phyloP scores from a whole-genome alignment of 2,797 vertebrate genomes.

The Rhinogobio ventralis region DNA sequence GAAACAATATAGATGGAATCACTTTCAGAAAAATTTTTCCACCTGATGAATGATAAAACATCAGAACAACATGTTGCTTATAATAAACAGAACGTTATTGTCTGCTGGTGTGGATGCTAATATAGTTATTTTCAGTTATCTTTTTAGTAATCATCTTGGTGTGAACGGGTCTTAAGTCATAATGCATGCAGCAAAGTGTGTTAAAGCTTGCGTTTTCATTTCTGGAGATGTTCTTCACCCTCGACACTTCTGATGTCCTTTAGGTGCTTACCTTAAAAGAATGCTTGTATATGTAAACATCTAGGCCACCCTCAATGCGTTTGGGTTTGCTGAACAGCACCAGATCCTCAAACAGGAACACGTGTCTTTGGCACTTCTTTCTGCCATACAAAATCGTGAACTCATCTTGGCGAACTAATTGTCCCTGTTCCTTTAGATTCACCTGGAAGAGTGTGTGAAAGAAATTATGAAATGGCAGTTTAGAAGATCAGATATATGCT shows the following conservation, averaged over 20 bases:
- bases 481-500: neutral
- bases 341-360: constrained; percentile 96
- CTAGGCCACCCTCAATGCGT: constrained; percentile 85
- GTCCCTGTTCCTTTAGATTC: constrained; percentile 97
- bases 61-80: neutral
- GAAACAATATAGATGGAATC: neutral
- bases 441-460: constrained; percentile 79
- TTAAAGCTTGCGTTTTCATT: neutral
- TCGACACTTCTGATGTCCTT: neutral
- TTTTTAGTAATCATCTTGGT: neutral
- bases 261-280: constrained; percentile 89
- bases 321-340: constrained; percentile 96
- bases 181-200: neutral
- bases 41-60: neutral
- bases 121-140: neutral
- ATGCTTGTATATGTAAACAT: constrained; percentile 91
- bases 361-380: constrained; percentile 88
- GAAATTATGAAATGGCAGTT: neutral
- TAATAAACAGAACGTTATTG: neutral
- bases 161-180: neutral
- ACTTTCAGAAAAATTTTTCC: neutral
- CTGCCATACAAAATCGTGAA: constrained; percentile 88
- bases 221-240: neutral
- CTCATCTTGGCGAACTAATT: constrained; percentile 93
- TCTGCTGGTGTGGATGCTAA: neutral